Conservation (phyloP, 1,140 invertebrate species). For the Drosophila asahinai region DNA sequence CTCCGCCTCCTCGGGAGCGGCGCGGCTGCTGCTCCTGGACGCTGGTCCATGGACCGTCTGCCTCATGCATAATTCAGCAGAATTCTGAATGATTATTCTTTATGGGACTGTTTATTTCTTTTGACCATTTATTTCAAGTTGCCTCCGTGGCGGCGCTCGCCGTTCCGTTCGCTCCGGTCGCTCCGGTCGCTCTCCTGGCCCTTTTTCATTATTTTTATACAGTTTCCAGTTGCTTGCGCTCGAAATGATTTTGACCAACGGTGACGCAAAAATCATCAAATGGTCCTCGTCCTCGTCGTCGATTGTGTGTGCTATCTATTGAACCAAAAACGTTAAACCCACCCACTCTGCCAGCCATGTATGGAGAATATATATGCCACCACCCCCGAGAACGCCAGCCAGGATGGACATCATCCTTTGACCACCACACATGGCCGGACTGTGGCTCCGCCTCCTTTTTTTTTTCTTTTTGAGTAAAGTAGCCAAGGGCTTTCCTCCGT, state of each 20-base stretch:
- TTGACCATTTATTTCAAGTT: conserved; percentile 85
- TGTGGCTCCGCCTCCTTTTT: conserved; percentile 18
- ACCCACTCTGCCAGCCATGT: conserved; percentile 13
- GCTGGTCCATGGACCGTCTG: conserved; percentile 41
- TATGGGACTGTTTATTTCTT: conserved; percentile 85
- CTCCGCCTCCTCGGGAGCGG: conserved; percentile 39
- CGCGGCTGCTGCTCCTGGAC: conserved; percentile 51
- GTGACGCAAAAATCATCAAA: conserved; percentile 84
- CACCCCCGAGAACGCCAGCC: neutral
- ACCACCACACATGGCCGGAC: conserved; percentile 56
- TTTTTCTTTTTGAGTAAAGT: conserved; percentile 46
- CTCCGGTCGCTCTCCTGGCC: conserved; percentile 6
- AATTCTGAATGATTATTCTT: conserved; percentile 85
- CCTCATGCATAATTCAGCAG: conserved; percentile 85
- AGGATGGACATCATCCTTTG: conserved; percentile 31
- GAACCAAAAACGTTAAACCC: conserved; percentile 70
- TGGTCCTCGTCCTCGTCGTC: conserved; percentile 44
- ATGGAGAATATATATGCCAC: neutral
- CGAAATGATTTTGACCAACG: conserved; percentile 81
- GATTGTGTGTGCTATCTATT: conserved; percentile 61
- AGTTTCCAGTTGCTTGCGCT: conserved; percentile 83
- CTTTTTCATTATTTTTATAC: conserved; percentile 82
- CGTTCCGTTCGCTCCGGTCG: no score
- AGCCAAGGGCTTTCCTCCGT: conserved; percentile 57
- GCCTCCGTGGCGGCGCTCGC: conserved; percentile 45